A percentile compares a stretch with the other conserved stretches of the same genome.
These are phyloP conservation scores for Bryconaethiops microstoma DNA, from an alignment of 2,797 vertebrate species.

Conservation along the genomic window DNA sequence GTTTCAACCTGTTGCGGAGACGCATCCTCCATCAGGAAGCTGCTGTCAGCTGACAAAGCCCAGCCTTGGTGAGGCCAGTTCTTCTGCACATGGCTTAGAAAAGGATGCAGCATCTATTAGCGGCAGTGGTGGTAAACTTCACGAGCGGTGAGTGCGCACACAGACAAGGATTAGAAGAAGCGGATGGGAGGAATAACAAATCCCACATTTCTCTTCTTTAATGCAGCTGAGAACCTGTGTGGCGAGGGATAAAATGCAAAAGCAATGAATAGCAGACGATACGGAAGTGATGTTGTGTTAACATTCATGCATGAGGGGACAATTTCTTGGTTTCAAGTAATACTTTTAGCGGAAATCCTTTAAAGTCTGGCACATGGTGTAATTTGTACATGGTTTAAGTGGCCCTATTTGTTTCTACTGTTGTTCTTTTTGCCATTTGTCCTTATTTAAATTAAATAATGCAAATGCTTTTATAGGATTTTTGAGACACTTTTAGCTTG, in stretches of 20 bases:
- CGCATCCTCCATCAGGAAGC: slow-evolving; percentile 19
- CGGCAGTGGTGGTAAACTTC: slow-evolving; percentile 23
- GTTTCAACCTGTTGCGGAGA: slow-evolving; percentile 14
- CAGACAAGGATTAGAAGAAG: slow-evolving; percentile 33
- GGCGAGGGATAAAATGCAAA: slow-evolving; percentile 28
- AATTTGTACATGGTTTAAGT: background rate
- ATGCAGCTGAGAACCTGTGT: slow-evolving; percentile 36
- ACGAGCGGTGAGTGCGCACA: slow-evolving; percentile 20
- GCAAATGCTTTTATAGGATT: no score
- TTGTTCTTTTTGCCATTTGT: background rate
- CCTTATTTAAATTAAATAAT: background rate
- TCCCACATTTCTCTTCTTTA: slow-evolving; percentile 49
- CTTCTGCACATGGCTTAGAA: slow-evolving; percentile 32
- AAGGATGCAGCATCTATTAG: slow-evolving; percentile 36
- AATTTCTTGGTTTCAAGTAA: background rate
- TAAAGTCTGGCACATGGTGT: background rate
- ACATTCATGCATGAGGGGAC: background rate
- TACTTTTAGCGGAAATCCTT: background rate
- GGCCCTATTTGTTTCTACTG: background rate
- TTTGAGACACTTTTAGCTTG: no score
- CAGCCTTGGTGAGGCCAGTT: slow-evolving; percentile 17
- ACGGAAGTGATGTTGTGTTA: background rate
- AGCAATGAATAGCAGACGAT: background rate
- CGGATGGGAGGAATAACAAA: slow-evolving; percentile 49
- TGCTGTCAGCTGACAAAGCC: slow-evolving; percentile 33